Conservation (phyloP, 2,888 invertebrate genomes). For the Pyralis farinalis region DNA sequence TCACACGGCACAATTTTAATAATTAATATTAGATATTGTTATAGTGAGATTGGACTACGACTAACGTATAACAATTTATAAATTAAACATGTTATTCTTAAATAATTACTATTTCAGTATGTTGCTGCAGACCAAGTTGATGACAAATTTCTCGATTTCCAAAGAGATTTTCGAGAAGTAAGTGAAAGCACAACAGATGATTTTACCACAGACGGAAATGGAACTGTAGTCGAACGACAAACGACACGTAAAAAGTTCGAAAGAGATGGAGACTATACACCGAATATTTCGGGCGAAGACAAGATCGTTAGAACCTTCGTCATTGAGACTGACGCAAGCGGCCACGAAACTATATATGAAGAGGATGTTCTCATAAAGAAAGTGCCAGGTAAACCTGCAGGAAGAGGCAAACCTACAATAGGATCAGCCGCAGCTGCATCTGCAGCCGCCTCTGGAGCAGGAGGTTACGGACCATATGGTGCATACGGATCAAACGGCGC, state of each 20-base stretch:
- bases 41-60: too few relatives aligned
- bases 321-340: constrained; percentile 37
- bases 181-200: constrained; percentile 29
- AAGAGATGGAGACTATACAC: constrained; percentile 14
- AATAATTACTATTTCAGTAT: too few relatives aligned
- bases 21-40: too few relatives aligned
- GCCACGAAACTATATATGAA: constrained; percentile 44
- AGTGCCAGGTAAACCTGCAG: constrained; percentile 16
- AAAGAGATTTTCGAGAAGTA: constrained; percentile 25
- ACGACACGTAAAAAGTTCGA: constrained; percentile 29
- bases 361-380: constrained; percentile 45
- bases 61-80: too few relatives aligned
- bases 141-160: constrained; percentile 17
- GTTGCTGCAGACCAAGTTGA: constrained; percentile 34
- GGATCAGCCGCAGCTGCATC: not conserved
- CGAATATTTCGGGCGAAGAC: constrained; percentile 26
- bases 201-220: constrained; percentile 26
- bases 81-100: too few relatives aligned
- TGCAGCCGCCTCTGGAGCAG: not conserved
- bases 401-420: too few relatives aligned
- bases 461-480: not conserved
- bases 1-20: too few relatives aligned
- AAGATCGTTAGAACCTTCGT: constrained; percentile 31
- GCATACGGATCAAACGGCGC: not conserved
- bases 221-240: constrained; percentile 30